Conservation (phyloP, 2,888 invertebrate species). For the Himalopsyche kuldschensis region DNA sequence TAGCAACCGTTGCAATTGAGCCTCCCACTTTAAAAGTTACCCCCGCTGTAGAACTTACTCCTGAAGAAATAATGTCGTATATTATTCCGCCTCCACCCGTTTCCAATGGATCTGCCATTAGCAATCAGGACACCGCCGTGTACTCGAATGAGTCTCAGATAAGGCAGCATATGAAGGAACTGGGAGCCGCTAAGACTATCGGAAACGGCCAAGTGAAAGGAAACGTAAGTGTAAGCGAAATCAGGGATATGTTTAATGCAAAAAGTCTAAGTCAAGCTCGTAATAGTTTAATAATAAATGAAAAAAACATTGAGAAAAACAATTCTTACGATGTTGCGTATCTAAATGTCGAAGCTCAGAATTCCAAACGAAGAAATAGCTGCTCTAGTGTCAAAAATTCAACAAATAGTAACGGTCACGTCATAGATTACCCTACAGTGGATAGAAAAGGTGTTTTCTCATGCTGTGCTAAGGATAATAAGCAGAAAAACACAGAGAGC, state of each 20-base stretch:
- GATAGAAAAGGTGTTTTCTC: conserved; percentile 74
- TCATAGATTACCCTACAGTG: conserved; percentile 73
- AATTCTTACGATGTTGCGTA: conserved; percentile 42
- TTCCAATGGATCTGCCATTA: conserved; percentile 55
- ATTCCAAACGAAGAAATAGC: conserved; percentile 53
- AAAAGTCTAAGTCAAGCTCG: conserved; percentile 58
- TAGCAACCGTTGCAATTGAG: conserved; percentile 79
- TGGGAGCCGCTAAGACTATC: conserved; percentile 3
- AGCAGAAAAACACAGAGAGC: conserved; percentile 56
- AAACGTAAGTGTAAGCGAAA: conserved; percentile 60
- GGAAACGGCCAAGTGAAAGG: conserved; percentile 58
- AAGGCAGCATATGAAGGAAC: conserved; percentile 42
- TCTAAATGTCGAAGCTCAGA: conserved; percentile 53
- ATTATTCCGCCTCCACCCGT: conserved; percentile 81
- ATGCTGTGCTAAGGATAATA: conserved; percentile 67
- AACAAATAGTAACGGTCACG: conserved; percentile 53
- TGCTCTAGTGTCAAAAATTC: conserved; percentile 49
- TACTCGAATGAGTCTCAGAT: conserved; percentile 53
- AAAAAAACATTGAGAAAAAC: conserved; percentile 49
- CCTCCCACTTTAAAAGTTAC: conserved; percentile 77
- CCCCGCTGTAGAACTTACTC: conserved; percentile 75
- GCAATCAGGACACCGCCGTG: conserved; percentile 51
- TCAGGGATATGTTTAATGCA: conserved; percentile 57
- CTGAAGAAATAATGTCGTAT: conserved; percentile 82
- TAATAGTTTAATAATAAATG: conserved; percentile 57